Base-by-base conservation (phyloP, 2,888 invertebrate genomes). In the Plutella xylostella region DNA sequence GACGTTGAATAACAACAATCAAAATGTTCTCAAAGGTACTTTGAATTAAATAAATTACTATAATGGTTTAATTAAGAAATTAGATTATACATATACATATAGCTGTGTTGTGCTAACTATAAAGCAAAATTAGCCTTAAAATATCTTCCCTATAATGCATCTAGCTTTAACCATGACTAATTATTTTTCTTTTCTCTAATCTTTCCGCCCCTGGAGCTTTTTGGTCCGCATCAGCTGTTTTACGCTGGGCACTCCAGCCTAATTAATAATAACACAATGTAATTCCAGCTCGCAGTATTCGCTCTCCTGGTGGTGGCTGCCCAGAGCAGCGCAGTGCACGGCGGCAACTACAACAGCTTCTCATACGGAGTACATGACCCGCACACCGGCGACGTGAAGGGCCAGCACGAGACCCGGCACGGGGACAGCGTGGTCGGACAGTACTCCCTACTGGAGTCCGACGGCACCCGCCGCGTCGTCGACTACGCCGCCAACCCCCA, bases 391-490 rank as follows among this genome's bases (percentile, higher is more conserved):
- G 80, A 80, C 55, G 60, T 60, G 48, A 77, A 79, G 53, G 70
- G 65, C 56, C 75, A 76, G 55, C 60, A 61, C 15, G 78, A 79
- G 55, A 59, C 61, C 44, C 69, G 77, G 47, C 55, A 56, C 45
- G 77, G 77, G 30, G 73, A 79, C 60, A 71, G 65, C 43, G 85
- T 85, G 11, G 73, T 74, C 38, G 84, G 85, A 15, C 75, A 79
- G 50, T 85, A 85, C 64, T 83, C 85, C 39, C 68, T 86, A 42
- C 58, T 72, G 47, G 86, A 86, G 43, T 63, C 86, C 39, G 86
- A 86, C 54, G 86, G 86, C 55, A 78, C 77, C 42, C 71, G 73
- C 49, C 75, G 86, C 50, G 80, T 73, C 21, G 86, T 86, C 2
- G 85, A 86, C 65, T 86, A 49, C 41, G 53, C 55, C 21, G 53